Evolutionary conservation across 2,113 vertebrate genomes (phyloP), one percentile per base, ranked within the genome.

Genomic region (Anhinga rufa): DNA sequence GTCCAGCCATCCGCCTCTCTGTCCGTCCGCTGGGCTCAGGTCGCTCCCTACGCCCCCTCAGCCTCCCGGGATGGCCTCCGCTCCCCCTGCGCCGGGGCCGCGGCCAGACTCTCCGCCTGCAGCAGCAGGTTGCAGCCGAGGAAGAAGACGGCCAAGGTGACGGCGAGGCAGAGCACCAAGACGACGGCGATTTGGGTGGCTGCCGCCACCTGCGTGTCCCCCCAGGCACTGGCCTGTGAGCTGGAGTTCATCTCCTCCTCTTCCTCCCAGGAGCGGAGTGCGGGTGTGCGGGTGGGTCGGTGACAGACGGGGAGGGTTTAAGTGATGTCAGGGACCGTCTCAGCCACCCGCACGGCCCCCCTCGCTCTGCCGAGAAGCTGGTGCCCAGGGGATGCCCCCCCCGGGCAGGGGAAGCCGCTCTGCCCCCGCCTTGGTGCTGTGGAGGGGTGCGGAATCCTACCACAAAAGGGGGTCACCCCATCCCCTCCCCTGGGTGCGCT

Each of bases 41-140:
- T 28, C 1, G 11, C 3, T 40, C 62, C 86, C 84, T 98, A 99
- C 4, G 97, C 95, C 65, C 98, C 98, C 17, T 99, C 99, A 0
- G 98, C 96, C 92, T 99, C 99, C 22, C 96, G 98, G 7, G 99
- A 98, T 1, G 90, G 97, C 36, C 97, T 97, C 32, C 97, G 97
- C 91, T 99, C 99, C 0, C 70, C 70, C 51, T 95, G 98, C 3
- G 98, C 98, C 36, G 98, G 55, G 95, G 98, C 98, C 42, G 98
- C 98, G 3, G 98, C 98, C 98, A 99, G 98, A 28, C 99, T 98
- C 96, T 99, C 99, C 0, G 99, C 99, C 69, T 99, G 99, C 94
- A 99, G 99, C 77, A 99, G 99, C 16, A 99, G 98, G 96, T 99
- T 98, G 65, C 99, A 99, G 44, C 99, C 98, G 52, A 99, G 94